Evolutionary conservation across 2,888 invertebrate genomes (phyloP), one percentile per base, ranked within the genome.

Genomic region (Miltochrista miniata): DNA sequence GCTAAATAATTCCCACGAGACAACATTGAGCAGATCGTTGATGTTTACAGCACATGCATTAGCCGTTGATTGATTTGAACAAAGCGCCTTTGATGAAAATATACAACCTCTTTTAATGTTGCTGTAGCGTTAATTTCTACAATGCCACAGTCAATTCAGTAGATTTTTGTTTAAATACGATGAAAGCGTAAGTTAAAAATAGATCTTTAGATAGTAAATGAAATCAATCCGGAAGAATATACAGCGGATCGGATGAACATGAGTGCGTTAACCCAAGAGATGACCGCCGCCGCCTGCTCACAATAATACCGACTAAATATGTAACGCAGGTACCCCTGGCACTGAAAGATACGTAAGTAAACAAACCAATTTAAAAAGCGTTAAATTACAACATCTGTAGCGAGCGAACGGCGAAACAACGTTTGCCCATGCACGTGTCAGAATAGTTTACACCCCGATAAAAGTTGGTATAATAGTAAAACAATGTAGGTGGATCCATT

Each of bases 211-310:
- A 66, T 67, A 66, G 60, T 63, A 61, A 65, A 76, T 68, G 69
- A 75, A 77, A 72, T 74, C 69, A 70, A 77, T 66, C 74, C 74
- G 75, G 79, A 81, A 79, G 76, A 79, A 61, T 64, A 69, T 64
- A 66, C 70, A 73, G 63, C 67, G 63, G 65, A 72, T 74, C 70
- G 66, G 74, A 76, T 76, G 79, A 74, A 64, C 72, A 70, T 67
- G 82, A 81, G 87, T 83, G 76, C 88, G 73, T 83, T 85, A 75
- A 87, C 85, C 88, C 74, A 78, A 63, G 61, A 68, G 61, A 62
- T 72, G 71, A 74, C 65, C 68, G 73, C 61, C 74, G 74, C 5
- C 18, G 18, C 18, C n/a, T 24, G 18, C 73, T 77, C 74, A 78
- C 79, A 75, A 78, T 79, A 81, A 81, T 79, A 74, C 72, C 67